A percentile compares a stretch with the other conserved stretches of the same genome.
These are phyloP conservation scores for Margarornis squamiger DNA, from an alignment of 2,797 vertebrate genomes.

Conservation along the genomic window DNA sequence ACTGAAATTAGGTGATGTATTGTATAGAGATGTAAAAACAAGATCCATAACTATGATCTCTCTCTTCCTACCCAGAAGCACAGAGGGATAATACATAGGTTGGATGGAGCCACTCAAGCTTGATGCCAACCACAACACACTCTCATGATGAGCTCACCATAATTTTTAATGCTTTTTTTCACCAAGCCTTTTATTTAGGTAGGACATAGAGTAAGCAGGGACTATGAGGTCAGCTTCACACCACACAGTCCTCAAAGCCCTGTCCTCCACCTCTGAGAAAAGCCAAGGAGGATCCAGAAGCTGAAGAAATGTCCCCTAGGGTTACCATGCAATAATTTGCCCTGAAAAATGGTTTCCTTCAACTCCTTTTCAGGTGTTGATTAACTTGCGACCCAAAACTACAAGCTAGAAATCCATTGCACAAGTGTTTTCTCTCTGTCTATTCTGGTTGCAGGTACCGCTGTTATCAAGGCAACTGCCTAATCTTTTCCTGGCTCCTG, in stretches of 20 bases:
- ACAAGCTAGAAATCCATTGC: not conserved
- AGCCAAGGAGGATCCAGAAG: not conserved
- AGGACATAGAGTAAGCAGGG: not conserved
- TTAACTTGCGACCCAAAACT: not conserved
- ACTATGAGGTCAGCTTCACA: not conserved
- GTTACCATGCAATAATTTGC: not conserved
- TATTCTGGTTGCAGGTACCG: not conserved
- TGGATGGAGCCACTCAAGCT: not conserved
- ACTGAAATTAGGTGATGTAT: not conserved
- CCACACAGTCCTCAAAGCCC: rapidly evolving
- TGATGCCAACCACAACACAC: not conserved
- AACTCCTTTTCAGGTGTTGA: not conserved
- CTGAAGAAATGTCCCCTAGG: not conserved
- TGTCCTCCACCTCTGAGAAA: not conserved
- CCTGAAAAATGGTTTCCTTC: not conserved
- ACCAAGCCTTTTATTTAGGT: not conserved
- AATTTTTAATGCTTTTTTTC: not conserved
- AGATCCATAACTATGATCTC: too few relatives aligned
- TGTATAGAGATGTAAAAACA: not conserved
- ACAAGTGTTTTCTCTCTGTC: not conserved
- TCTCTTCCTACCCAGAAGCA: not conserved
- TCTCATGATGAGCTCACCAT: not conserved
- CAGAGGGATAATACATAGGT: not conserved
- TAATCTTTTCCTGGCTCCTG: not conserved
- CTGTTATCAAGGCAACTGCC: not conserved